Base-by-base conservation (phyloP, 2,113 vertebrate species). In the Puffinus mauretanicus region DNA sequence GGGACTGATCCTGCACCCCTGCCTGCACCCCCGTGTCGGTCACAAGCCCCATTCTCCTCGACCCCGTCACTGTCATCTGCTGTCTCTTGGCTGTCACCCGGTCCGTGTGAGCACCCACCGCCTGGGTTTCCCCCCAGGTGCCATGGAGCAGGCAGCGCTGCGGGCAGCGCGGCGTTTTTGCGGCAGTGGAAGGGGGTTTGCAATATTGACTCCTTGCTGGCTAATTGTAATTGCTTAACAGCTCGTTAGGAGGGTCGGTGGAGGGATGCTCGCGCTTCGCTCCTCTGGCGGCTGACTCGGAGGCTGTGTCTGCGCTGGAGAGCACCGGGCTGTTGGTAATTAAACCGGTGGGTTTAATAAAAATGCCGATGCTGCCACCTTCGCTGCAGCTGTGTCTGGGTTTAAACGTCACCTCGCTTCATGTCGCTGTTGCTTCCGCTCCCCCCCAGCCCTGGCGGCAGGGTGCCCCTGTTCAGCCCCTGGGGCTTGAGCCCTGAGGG, bases 1-100 rank as follows among this genome's bases (percentile, higher is more conserved):
- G 58, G 42, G 55, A 0, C 20, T 9, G 22, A 4, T 16, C 20
- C 71, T 2, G 3, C 38, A 60, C 10, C 46, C 76, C 76, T 6
- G 0, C 24, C 71, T 2, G 3, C 34, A 54, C 11, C 46, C 86
- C 76, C 8, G 0, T 1, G 38, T 16, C 4, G 10, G 70, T 16
- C 46, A 16, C 57, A 5, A 20, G 8, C 38, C 66, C 44, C 16
- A 0, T 18, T 67, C 10, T 5, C 51, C 18, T 27, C 2, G 0
- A 6, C 32, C 47, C 58, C 25, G 0, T 12, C 25, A 4, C 10
- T 27, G 42, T 15, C 86, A 9, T 2, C 17, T 1, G 34, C 38
- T 27, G 73, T 85, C 64, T 13, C 65, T 10, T 51, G 40, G 54
- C 64, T 9, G 6, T 54, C n/a, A 30, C n/a, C 20, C 10, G 1